Percentiles rank a stretch among this genome's conserved stretches.
Evolutionary conservation across 2,113 vertebrate genomes (phyloP).

Genomic region (Austrofundulus limnaeus): DNA sequence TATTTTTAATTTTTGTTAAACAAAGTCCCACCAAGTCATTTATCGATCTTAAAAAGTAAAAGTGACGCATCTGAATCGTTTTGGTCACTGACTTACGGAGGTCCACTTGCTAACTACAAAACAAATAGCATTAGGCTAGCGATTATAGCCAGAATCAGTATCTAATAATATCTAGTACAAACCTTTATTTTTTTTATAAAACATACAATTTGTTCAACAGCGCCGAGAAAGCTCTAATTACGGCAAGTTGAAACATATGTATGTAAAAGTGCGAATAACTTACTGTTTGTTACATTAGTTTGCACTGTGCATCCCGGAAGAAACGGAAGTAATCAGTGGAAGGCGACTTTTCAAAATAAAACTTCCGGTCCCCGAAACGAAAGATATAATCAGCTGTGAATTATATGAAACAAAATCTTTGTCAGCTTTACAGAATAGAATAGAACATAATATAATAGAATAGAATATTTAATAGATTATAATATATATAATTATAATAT

Average conservation of each 20-base stretch:
- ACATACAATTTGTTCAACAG: neutral
- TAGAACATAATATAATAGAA: no score
- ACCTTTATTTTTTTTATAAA: neutral
- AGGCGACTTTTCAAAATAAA: slow-evolving; percentile 45
- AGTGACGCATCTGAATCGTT: neutral
- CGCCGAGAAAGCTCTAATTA: neutral
- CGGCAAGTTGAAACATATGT: neutral
- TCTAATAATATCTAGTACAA: neutral
- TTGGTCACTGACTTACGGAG: neutral
- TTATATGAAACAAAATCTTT: no score
- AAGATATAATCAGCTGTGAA: no score
- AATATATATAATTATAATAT: neutral
- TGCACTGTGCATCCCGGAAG: neutral
- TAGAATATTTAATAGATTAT: neutral
- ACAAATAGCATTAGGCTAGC: slow-evolving; percentile 32
- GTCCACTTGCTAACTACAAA: neutral
- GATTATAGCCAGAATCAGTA: neutral
- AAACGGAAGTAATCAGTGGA: slow-evolving; percentile 39
- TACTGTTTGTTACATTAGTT: slow-evolving; percentile 39
- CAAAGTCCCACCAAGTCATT: neutral
- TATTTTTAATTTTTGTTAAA: neutral
- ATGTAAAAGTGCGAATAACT: neutral
- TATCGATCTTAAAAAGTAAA: neutral
- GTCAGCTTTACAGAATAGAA: no score
- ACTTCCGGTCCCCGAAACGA: no score